Percentiles rank a stretch among this genome's conserved stretches.
phyloP scores from a whole-genome alignment of 1,140 invertebrate species.

The Bilobella aurantiaca region DNA sequence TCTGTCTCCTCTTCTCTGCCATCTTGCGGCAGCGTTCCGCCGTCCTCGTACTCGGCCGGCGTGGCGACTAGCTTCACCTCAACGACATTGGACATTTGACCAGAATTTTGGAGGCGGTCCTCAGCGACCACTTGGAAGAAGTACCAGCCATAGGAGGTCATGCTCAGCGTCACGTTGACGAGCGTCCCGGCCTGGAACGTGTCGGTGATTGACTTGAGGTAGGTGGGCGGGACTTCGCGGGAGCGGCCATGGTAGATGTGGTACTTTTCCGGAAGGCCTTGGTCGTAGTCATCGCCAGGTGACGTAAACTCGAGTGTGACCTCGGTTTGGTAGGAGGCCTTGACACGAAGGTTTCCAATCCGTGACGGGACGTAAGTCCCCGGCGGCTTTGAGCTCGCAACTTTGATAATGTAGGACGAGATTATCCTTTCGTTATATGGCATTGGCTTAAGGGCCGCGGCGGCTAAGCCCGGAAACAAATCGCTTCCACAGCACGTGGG shows the following conservation, averaged over 20 bases:
- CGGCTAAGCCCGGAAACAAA: not conserved
- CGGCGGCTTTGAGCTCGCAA: constrained; percentile 19
- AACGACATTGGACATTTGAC: constrained; percentile 19
- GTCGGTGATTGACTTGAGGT: not conserved
- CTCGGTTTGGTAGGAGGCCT: constrained; percentile 12
- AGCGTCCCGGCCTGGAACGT: constrained; percentile 12
- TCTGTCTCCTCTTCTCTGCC: not conserved
- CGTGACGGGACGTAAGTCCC: constrained; percentile 23
- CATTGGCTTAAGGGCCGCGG: constrained; percentile 24
- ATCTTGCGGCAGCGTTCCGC: not conserved
- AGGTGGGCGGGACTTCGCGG: not conserved
- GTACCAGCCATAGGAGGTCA: constrained; percentile 20
- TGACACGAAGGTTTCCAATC: constrained; percentile 29
- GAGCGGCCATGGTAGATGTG: constrained; percentile 20
- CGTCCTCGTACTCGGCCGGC: not conserved
- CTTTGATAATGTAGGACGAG: constrained; percentile 29
- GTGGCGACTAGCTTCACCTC: not conserved
- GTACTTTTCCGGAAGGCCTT: constrained; percentile 22
- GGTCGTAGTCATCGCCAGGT: constrained; percentile 33
- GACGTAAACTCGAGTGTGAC: constrained; percentile 25
- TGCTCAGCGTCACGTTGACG: constrained; percentile 20
- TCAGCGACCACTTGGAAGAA: constrained; percentile 21
- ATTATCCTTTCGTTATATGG: constrained; percentile 31
- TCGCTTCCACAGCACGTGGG: constrained; percentile 24
- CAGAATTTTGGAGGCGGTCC: constrained; percentile 15